Evolutionary conservation across 2,888 invertebrate genomes (phyloP), one percentile per base, ranked within the genome.

Genomic region (Colletes collaris): DNA sequence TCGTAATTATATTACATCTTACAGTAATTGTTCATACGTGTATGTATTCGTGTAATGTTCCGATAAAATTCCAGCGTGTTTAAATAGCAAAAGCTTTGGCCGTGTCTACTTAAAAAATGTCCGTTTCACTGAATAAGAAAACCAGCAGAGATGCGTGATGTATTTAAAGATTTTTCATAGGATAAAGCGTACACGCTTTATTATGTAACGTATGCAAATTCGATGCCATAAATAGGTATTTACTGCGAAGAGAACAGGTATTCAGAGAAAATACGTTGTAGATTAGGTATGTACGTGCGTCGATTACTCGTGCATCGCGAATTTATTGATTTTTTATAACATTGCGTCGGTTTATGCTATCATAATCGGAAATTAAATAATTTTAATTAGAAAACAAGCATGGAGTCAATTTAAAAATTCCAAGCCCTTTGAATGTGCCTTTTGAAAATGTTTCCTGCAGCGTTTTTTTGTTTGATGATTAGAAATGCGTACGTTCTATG

Each of bases 201-300:
- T 63, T 49, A 49, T 37, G 11, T 49, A 63, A 70, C 16, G 19
- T 19, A 69, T 69, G 60, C 52, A 60, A 40, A 60, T 11, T 7
- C 4, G 3, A 16, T 46, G 11, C 11, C 7, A 37, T 37, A 50
- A 50, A 56, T 58, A 13, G 27, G 4, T 49, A 37, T 37, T 68
- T 11, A 44, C 8, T 40, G 37, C 2, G 11, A 19, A 6, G 4
- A 19, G 5, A 64, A 50, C 60, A 19, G 35, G 37, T 11, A 50
- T 11, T 16, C 1, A 62, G 5, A 55, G 55, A 46, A 40, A 46
- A 49, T 8, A 2, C 11, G 46, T 52, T 46, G 19, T 16, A 11
- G 27, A 44, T 52, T 52, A 3, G 37, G 16, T 0, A 7, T 8
- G 10, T 11, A 7, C 4, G 5, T 8, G 19, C 4, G 16, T 58